phyloP scores from a whole-genome alignment of 1,140 invertebrate genomes.

The Homalodisca vitripennis region DNA sequence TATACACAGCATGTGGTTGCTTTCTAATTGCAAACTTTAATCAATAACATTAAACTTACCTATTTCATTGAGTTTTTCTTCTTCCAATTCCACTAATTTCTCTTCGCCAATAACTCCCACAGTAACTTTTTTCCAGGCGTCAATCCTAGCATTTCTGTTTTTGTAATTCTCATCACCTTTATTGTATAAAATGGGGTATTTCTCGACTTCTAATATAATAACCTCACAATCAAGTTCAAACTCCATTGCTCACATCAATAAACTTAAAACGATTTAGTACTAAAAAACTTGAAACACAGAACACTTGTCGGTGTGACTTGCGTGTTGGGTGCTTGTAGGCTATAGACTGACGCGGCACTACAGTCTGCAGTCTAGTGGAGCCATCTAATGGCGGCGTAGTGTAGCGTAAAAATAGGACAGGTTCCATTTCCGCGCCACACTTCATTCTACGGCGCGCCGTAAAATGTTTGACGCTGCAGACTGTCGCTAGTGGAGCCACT shows the following conservation, averaged over 20 bases:
- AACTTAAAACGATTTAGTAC: too few relatives aligned
- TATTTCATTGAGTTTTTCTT: slow-evolving; percentile 18
- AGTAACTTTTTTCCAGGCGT: slow-evolving; percentile 9
- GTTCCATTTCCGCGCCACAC: slow-evolving; percentile 23
- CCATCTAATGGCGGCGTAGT: slow-evolving; percentile 1
- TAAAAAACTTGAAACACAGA: too few relatives aligned
- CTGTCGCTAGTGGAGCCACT: slow-evolving; percentile 29
- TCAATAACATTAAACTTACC: slow-evolving; percentile 5
- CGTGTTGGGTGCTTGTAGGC: too few relatives aligned
- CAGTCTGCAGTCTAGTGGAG: slow-evolving; percentile 26
- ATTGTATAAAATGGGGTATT: too few relatives aligned
- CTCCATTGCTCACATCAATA: too few relatives aligned
- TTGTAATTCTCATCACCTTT: too few relatives aligned
- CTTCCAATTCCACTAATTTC: background rate
- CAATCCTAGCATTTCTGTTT: too few relatives aligned
- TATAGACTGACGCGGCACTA: background rate
- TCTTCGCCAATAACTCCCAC: slow-evolving; percentile 7
- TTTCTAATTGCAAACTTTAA: background rate
- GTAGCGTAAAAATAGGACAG: slow-evolving; percentile 14
- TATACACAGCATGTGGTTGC: background rate
- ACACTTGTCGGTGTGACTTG: too few relatives aligned
- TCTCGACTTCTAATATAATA: too few relatives aligned
- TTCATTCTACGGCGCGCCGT: slow-evolving; percentile 23
- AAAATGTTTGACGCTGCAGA: slow-evolving; percentile 24
- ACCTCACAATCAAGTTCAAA: too few relatives aligned